These are phyloP conservation scores for Tichodroma muraria DNA, from an alignment of 2,113 vertebrate genomes.

Conservation along the genomic window DNA sequence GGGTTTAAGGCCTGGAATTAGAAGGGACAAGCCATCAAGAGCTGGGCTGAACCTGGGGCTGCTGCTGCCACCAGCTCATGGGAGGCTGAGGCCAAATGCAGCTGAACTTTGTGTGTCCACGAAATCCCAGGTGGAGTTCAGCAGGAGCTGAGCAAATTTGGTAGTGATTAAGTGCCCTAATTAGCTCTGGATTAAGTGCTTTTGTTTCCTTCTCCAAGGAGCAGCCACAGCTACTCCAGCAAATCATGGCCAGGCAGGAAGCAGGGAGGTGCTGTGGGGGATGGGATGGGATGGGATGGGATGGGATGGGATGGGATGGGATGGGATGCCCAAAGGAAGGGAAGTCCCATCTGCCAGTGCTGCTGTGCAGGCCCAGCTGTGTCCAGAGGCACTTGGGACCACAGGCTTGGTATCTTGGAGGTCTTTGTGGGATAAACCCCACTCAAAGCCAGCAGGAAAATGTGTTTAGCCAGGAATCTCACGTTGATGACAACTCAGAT, in stretches of 20 bases:
- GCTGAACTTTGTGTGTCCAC: neutral
- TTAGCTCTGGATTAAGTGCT: neutral
- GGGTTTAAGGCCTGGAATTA: neutral
- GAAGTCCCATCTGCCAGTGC: neutral
- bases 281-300: too few species aligned
- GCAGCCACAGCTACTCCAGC: neutral
- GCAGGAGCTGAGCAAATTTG: neutral
- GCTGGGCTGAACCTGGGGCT: too few species aligned
- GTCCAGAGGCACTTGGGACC: neutral
- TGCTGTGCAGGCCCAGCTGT: too few species aligned
- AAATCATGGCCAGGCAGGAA: neutral
- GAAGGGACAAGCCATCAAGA: neutral
- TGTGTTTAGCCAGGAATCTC: neutral
- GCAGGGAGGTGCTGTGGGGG: neutral
- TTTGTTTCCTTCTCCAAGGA: neutral
- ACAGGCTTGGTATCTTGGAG: neutral
- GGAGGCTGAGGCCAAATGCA: neutral
- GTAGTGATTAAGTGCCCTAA: neutral
- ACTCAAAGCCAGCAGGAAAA: neutral
- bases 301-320: neutral
- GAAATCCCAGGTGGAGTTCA: neutral
- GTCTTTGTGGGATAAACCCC: neutral
- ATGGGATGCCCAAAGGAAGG: neutral
- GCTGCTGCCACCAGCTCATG: neutral
- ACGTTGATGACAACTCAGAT: accelerated